Conservation (phyloP, 1,140 invertebrate species). For the Oryctes rhinoceros region DNA sequence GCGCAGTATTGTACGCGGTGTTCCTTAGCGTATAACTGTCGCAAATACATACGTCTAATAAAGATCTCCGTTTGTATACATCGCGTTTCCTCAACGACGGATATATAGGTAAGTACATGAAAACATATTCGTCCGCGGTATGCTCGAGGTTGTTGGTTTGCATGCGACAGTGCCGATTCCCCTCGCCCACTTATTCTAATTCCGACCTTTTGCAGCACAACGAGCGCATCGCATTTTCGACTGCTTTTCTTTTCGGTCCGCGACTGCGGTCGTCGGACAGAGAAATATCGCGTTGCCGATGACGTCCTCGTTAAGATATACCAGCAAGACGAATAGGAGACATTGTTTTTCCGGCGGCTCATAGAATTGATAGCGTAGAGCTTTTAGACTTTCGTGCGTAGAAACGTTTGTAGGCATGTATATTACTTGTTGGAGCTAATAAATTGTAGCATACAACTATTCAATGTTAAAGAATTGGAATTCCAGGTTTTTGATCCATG, state of each 20-base stretch:
- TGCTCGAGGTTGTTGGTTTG: not conserved
- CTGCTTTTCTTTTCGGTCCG: not conserved
- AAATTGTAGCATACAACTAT: too few species aligned
- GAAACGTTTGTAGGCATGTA: too few species aligned
- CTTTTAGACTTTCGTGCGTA: not conserved
- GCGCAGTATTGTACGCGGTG: not conserved
- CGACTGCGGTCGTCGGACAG: not conserved
- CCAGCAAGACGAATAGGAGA: not conserved
- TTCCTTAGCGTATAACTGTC: too few species aligned
- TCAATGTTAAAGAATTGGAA: too few species aligned
- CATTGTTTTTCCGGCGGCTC: not conserved
- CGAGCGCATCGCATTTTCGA: not conserved
- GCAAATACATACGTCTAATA: not conserved
- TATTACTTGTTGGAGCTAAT: too few species aligned
- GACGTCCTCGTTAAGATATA: constrained; percentile 1
- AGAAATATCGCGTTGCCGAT: not conserved
- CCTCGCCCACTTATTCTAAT: not conserved
- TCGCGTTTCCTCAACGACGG: constrained; percentile 14
- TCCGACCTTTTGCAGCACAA: constrained; percentile 5
- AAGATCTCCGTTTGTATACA: not conserved
- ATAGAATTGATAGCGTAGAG: not conserved
- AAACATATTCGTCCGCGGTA: not conserved
- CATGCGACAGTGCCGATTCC: not conserved
- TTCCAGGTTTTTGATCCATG: too few species aligned
- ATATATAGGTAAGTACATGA: not conserved